Evolutionary conservation across 53 echinoderm and acorn worm species (phyloP).

Genomic region (Echinometra lucunter): DNA sequence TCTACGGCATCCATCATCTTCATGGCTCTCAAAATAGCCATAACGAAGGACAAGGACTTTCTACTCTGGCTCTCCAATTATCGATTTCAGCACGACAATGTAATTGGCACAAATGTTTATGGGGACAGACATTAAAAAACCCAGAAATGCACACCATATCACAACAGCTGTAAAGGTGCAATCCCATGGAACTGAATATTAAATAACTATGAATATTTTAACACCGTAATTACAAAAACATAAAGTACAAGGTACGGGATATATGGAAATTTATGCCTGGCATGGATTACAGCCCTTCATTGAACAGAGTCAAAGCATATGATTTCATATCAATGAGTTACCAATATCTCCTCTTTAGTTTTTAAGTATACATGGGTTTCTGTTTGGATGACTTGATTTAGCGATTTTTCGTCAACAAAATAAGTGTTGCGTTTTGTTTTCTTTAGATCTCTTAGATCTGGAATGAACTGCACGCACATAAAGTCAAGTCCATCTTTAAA

Average conservation of each 20-base stretch:
- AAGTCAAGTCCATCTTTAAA: no score
- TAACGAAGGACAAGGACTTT: not conserved
- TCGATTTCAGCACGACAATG: not conserved
- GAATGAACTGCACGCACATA: no score
- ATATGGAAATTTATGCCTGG: not conserved
- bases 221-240: not conserved
- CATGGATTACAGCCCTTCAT: no score
- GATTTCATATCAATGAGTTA: no score
- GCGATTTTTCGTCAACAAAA: no score
- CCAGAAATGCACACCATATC: not conserved
- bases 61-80: not conserved
- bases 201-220: not conserved
- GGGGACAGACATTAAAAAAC: not conserved
- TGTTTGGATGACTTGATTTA: no score
- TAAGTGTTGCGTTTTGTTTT: no score
- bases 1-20: not conserved
- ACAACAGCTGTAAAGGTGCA: no score
- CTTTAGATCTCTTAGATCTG: no score
- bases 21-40: not conserved
- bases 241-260: not conserved
- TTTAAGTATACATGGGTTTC: no score
- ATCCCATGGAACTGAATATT: not conserved
- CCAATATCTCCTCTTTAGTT: no score
- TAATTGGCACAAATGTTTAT: not conserved
- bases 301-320: no score